phyloP scores from a whole-genome alignment of 1,140 invertebrate species.

The Macrotrachela quadricornifera region DNA sequence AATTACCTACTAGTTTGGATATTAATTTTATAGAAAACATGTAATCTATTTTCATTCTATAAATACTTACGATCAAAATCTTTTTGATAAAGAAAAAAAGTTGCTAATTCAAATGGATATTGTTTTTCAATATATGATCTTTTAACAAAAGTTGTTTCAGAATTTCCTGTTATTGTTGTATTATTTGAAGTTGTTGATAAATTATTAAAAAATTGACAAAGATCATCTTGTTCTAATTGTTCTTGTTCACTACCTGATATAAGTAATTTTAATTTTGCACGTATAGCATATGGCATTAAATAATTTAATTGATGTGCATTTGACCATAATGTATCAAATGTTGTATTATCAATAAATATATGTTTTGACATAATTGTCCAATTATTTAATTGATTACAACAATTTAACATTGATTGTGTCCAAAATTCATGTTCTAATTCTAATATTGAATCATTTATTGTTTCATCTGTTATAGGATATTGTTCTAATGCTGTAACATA shows the following conservation, averaged over 20 bases:
- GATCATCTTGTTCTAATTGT: conserved; percentile 12
- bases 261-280: conserved; percentile 26
- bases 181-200: no score
- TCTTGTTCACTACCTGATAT: conserved; percentile 19
- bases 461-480: conserved; percentile 10
- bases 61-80: no score
- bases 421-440: conserved; percentile 7
- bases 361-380: conserved; percentile 6
- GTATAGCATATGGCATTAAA: conserved; percentile 24
- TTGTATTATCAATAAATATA: neutral
- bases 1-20: no score
- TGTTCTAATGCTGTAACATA: conserved; percentile 33
- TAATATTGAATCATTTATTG: neutral
- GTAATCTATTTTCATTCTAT: no score
- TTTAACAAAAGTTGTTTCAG: no score
- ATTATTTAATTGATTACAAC: conserved; percentile 6
- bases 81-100: no score
- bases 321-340: neutral
- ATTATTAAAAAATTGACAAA: conserved; percentile 20
- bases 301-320: conserved; percentile 8
- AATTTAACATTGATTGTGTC: neutral
- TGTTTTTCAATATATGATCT: no score
- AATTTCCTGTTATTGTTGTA: no score
- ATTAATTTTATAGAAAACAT: no score
- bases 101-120: no score